Percentiles rank a stretch among this genome's conserved stretches.
These are phyloP conservation scores for Phalacrocorax pelagicus DNA, from an alignment of 2,113 vertebrate species.

Conservation along the genomic window DNA sequence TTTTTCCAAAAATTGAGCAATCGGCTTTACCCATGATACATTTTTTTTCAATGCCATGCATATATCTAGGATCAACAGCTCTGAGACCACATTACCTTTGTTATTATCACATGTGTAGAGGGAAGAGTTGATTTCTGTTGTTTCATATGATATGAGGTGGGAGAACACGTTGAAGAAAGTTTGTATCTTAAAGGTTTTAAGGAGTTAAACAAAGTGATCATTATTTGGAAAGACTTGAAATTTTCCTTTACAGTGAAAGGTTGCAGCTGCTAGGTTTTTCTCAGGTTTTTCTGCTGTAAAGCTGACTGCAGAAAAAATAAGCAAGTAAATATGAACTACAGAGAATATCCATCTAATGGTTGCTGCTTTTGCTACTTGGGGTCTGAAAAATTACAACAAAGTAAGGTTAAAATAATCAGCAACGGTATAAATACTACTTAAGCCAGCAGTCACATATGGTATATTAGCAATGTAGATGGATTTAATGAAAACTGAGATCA, in stretches of 20 bases:
- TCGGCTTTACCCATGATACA: background rate
- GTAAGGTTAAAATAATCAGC: constrained; percentile 23
- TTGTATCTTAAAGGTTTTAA: background rate
- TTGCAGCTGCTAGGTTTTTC: background rate
- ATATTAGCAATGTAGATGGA: background rate
- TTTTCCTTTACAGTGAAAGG: background rate
- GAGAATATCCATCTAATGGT: background rate
- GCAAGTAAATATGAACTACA: background rate
- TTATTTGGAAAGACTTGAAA: background rate
- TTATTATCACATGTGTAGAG: background rate
- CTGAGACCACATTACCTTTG: background rate
- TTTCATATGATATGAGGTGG: background rate
- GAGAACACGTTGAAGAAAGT: background rate
- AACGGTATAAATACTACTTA: background rate
- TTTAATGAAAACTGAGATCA: background rate
- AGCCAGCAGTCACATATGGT: background rate
- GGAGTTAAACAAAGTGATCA: background rate
- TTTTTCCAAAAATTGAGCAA: background rate
- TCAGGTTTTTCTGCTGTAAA: background rate
- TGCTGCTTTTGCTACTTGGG: background rate
- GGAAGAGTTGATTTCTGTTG: background rate
- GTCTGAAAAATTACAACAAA: constrained; percentile 28
- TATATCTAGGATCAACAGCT: background rate
- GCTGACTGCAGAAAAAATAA: background rate
- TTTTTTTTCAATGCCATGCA: background rate